Evolutionary conservation across 1,140 invertebrate genomes (phyloP).

Genomic region (Pseudoatta argentina): DNA sequence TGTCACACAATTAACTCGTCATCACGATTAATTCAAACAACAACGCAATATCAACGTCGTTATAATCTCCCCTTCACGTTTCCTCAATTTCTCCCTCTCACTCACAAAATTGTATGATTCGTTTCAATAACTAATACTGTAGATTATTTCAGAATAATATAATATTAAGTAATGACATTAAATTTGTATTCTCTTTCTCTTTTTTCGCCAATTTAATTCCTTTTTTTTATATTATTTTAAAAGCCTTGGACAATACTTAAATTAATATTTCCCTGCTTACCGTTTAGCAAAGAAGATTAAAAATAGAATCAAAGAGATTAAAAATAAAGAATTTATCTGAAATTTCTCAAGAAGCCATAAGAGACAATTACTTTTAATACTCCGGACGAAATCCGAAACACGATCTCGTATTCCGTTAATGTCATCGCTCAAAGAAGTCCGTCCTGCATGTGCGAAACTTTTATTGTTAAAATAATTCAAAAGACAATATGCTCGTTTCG

Average conservation of each 20-base stretch:
- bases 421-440: conserved; percentile 20
- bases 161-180: not conserved
- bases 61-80: not conserved
- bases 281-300: too few species aligned
- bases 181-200: not conserved
- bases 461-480: conserved; percentile 59
- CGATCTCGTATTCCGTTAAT: conserved; percentile 40
- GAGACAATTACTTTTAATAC: conserved; percentile 7
- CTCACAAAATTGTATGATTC: not conserved
- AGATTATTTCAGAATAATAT: not conserved
- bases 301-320: too few species aligned
- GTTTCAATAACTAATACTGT: not conserved
- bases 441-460: conserved; percentile 52
- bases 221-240: not conserved
- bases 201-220: not conserved
- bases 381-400: not conserved
- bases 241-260: not conserved
- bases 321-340: conserved; percentile 9
- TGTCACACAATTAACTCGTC: conserved; percentile 66
- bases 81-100: conserved; percentile 11
- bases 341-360: not conserved
- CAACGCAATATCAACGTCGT: not conserved
- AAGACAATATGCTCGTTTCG: conserved; percentile 51
- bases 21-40: conserved; percentile 70
- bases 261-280: not conserved